Percentiles rank a stretch among this genome's conserved stretches.
These are phyloP conservation scores for Papilio gigon DNA, from an alignment of 2,888 invertebrate species.

Conservation along the genomic window DNA sequence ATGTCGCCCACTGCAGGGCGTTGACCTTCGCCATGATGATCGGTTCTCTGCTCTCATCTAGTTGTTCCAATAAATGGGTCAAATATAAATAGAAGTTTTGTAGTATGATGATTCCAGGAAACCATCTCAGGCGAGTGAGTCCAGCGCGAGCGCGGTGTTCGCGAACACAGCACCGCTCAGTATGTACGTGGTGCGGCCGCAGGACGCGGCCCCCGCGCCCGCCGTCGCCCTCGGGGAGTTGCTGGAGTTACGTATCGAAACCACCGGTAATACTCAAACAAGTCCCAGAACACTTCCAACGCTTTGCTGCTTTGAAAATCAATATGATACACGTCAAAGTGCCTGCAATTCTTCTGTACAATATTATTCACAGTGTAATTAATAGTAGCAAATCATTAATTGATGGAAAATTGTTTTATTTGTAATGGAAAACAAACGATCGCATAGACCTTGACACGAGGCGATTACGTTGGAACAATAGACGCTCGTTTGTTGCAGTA, in stretches of 20 bases:
- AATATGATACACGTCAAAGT: no score
- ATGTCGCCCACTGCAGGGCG: no score
- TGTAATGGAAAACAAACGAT: constrained; percentile 15
- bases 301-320: no score
- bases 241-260: constrained; percentile 72
- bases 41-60: no score
- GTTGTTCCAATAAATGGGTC: no score
- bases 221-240: constrained; percentile 73
- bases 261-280: constrained; percentile 55
- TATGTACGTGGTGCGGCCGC: constrained; percentile 72
- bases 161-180: constrained; percentile 61
- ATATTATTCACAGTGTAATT: neutral
- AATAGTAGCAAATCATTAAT: neutral
- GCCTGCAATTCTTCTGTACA: no score
- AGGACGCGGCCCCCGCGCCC: constrained; percentile 50
- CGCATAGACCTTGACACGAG: constrained; percentile 29
- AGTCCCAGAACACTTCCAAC: neutral
- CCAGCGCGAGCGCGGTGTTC: constrained; percentile 71
- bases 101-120: constrained; percentile 47
- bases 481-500: constrained; percentile 10
- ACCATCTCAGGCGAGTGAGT: constrained; percentile 55
- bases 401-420: neutral
- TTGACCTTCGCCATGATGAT: no score
- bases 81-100: no score
- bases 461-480: constrained; percentile 32